Evolutionary conservation across 2,888 invertebrate genomes (phyloP).

Genomic region (Hedya salicella): DNA sequence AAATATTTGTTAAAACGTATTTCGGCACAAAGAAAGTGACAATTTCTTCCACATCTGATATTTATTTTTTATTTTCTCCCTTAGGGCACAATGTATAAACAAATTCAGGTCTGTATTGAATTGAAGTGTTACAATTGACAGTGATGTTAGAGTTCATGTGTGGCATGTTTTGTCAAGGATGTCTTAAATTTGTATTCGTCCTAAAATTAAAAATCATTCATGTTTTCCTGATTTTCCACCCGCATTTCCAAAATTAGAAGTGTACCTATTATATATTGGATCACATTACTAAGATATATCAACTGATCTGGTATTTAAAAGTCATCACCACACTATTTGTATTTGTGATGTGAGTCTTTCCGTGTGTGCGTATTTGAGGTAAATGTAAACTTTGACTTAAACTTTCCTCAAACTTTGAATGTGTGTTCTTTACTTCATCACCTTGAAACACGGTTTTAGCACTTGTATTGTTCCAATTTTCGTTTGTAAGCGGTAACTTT

Average conservation of each 20-base stretch:
- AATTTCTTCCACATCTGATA: constrained; percentile 55
- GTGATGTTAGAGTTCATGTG: constrained; percentile 69
- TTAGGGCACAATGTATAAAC: constrained; percentile 84
- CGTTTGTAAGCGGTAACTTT: neutral
- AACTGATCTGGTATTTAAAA: constrained; percentile 14
- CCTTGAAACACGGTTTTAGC: constrained; percentile 34
- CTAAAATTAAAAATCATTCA: constrained; percentile 14
- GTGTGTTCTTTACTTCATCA: constrained; percentile 38
- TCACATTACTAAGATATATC: constrained; percentile 13
- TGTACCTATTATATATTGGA: constrained; percentile 8
- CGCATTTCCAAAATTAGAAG: constrained; percentile 30
- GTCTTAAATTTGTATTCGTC: constrained; percentile 35
- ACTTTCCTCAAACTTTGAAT: constrained; percentile 16
- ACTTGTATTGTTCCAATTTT: constrained; percentile 30
- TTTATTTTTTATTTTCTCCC: constrained; percentile 69
- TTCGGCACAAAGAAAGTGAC: constrained; percentile 18
- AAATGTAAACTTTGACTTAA: constrained; percentile 25
- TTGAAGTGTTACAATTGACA: constrained; percentile 63
- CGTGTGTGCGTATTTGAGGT: constrained; percentile 33
- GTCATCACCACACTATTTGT: constrained; percentile 25
- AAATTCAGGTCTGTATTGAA: constrained; percentile 83
- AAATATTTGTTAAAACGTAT: neutral
- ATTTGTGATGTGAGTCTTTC: constrained; percentile 24
- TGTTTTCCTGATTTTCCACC: constrained; percentile 36
- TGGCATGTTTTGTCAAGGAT: constrained; percentile 59